These are phyloP conservation scores for Myiopsitta monachus DNA, from an alignment of 2,113 vertebrate genomes.

Conservation along the genomic window DNA sequence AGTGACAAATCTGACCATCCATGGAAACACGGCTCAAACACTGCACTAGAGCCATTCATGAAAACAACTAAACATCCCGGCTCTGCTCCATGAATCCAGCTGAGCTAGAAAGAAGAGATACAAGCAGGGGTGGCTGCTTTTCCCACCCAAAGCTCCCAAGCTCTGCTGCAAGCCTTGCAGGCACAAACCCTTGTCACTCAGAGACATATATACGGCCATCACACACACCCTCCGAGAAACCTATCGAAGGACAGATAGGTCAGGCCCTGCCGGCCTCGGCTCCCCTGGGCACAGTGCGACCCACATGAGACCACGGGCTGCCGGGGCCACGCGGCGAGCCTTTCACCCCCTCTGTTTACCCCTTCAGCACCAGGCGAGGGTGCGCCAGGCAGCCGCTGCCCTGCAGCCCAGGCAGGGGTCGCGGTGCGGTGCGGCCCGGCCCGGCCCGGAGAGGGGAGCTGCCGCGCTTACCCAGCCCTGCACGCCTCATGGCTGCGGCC, in stretches of 20 bases:
- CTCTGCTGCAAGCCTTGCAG: neutral
- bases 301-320: neutral
- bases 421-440: neutral
- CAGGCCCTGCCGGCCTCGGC: no score
- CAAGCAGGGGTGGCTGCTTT: no score
- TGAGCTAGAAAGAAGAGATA: neutral
- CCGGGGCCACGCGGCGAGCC: no score
- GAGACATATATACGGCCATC: neutral
- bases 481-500: constrained; percentile 54
- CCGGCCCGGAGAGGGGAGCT: neutral
- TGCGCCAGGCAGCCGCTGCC: neutral
- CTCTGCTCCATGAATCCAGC: neutral
- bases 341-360: no score
- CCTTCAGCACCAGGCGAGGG: neutral
- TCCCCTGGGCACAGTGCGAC: neutral
- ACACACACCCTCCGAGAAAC: neutral
- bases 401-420: no score
- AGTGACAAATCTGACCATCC: neutral
- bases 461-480: constrained; percentile 60
- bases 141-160: neutral
- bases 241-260: rapidly evolving
- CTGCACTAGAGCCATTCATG: rapidly evolving
- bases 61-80: neutral
- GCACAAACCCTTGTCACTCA: neutral
- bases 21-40: rapidly evolving